A percentile compares a stretch with the other conserved stretches of the same genome.
Evolutionary conservation across 2,888 invertebrate species (phyloP).

Genomic region (Ectemnius lituratus): DNA sequence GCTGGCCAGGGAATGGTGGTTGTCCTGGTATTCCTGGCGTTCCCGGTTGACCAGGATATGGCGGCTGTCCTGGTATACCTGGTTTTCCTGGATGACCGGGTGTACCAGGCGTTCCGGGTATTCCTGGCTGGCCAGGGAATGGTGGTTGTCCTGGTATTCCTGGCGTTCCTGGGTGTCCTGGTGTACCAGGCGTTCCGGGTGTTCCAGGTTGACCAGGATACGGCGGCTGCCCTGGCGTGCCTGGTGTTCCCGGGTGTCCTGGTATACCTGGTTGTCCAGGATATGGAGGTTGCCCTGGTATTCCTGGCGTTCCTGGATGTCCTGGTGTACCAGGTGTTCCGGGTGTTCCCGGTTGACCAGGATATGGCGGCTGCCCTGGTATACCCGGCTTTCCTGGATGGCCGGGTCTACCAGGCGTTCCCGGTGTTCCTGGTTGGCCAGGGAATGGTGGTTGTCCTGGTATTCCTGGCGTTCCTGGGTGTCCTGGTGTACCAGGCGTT

Average conservation of each 20-base stretch:
- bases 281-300: conserved; percentile 39
- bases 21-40: conserved; percentile 42
- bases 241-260: conserved; percentile 59
- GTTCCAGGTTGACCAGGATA: conserved; percentile 50
- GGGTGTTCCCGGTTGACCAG: too few species aligned
- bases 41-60: conserved; percentile 33
- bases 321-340: conserved; percentile 59
- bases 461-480: conserved; percentile 45
- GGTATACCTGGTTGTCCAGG: conserved; percentile 63
- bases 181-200: conserved; percentile 54
- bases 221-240: conserved; percentile 53
- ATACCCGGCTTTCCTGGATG: conserved; percentile 43
- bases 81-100: conserved; percentile 41
- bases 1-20: conserved; percentile 51
- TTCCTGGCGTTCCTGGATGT: conserved; percentile 12
- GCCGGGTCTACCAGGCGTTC: conserved; percentile 55
- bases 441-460: conserved; percentile 56
- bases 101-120: conserved; percentile 44
- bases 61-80: conserved; percentile 43
- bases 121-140: conserved; percentile 27
- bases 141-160: conserved; percentile 61
- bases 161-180: background rate
- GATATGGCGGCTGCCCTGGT: conserved; percentile 33
- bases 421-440: conserved; percentile 54
- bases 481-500: conserved; percentile 12